Evolutionary conservation across 2,113 vertebrate species (phyloP), one percentile per base, ranked within the genome.

Genomic region (Oreotrochilus melanogaster): DNA sequence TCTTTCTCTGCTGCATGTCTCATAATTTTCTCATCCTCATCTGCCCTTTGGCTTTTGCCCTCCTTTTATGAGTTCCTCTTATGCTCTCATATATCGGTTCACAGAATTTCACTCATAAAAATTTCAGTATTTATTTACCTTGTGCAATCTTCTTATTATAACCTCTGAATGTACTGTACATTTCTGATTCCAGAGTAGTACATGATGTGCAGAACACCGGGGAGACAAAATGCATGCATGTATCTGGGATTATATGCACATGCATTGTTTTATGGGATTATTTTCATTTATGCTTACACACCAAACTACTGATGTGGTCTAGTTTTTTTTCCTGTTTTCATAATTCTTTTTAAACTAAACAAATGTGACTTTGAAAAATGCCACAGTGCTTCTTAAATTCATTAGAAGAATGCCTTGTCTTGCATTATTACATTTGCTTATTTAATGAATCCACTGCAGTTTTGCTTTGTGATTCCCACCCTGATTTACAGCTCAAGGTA

Each of bases 121-220:
- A 45, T 28, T 76, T 94, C 93, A 95, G 33, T 89, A 56, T 91
- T 97, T 97, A 73, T 92, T 93, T 96, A 94, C 90, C 67, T 65
- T 72, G 61, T 78, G 9, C 30, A 57, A 21, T 50, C 47, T 92
- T 94, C 78, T 87, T 88, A 66, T 89, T 91, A 12, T 45, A 92
- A 25, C 45, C 23, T 71, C 54, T 84, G 80, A 72, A 39, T 71
- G 67, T 85, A 96, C 78, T 89, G 95, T 91, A 74, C 74, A 74
- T 91, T 96, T 94, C 92, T 96, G 90, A 97, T 96, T 92, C 65
- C 65, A 56, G 45, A 79, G 73, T 30, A 64, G 35, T 58, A 89
- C 51, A 72, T 33, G 31, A 30, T 42, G 83, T 67, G 35, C 2
- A 4, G 86, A 89, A 94, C 11, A 90, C 73, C 78, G 67, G 53